Conservation (phyloP, 1,140 invertebrate species). For the Bradynema listronoti region DNA sequence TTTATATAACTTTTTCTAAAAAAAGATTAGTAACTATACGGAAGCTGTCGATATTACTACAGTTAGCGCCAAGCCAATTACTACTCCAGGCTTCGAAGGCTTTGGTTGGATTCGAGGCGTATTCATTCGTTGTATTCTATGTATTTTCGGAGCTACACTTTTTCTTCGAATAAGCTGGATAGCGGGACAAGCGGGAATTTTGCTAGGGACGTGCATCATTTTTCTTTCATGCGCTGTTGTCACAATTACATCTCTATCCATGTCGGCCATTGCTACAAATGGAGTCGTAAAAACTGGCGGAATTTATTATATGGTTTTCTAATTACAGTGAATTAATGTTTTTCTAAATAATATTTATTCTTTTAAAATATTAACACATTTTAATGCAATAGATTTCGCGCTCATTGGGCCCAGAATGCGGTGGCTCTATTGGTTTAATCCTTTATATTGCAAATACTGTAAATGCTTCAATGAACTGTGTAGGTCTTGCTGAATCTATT, state of each 20-base stretch:
- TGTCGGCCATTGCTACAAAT: slow-evolving; percentile 64
- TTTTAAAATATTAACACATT: slow-evolving; percentile 4
- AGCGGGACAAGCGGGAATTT: slow-evolving; percentile 67
- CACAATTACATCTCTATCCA: slow-evolving; percentile 62
- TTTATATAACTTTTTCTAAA: too few relatives aligned
- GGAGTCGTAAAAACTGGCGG: slow-evolving; percentile 64
- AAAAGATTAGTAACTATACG: too few relatives aligned
- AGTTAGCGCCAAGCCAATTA: too few relatives aligned
- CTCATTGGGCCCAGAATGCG: slow-evolving; percentile 65
- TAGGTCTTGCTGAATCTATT: slow-evolving; percentile 66
- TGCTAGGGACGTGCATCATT: slow-evolving; percentile 22
- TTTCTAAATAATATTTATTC: background rate
- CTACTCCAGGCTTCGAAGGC: too few relatives aligned
- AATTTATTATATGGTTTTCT: slow-evolving; percentile 39
- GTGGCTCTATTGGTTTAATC: slow-evolving; percentile 66
- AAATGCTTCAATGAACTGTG: slow-evolving; percentile 65
- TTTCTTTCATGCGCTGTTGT: slow-evolving; percentile 58
- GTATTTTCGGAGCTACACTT: slow-evolving; percentile 66
- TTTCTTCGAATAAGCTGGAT: slow-evolving; percentile 65
- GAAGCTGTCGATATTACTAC: too few relatives aligned
- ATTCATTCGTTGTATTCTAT: slow-evolving; percentile 67
- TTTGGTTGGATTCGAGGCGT: slow-evolving; percentile 51
- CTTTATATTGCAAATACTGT: slow-evolving; percentile 67
- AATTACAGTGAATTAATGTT: background rate
- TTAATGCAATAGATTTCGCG: slow-evolving; percentile 72